Evolutionary conservation across 2,888 invertebrate genomes (phyloP).

Genomic region (Drosophila mayaguana): DNA sequence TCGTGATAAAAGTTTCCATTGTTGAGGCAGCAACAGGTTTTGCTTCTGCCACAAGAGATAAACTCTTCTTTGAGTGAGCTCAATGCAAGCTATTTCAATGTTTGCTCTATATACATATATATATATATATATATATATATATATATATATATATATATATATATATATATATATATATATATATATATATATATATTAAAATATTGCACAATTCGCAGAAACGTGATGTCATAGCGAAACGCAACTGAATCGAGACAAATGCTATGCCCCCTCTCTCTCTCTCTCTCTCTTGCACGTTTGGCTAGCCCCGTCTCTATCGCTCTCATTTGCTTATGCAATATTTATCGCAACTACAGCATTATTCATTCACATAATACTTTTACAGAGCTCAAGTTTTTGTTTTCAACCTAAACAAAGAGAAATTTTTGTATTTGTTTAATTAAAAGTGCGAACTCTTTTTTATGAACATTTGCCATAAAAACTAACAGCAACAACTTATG

Average conservation of each 20-base stretch:
- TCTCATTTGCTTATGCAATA: constrained; percentile 31
- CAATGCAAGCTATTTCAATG: constrained; percentile 14
- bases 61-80: neutral
- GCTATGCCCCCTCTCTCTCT: neutral
- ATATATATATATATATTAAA: constrained; percentile 13
- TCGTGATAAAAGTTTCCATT: constrained; percentile 26
- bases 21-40: constrained; percentile 42
- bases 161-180: constrained; percentile 15
- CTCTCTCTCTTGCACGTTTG: neutral
- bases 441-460: constrained; percentile 35
- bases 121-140: constrained; percentile 17
- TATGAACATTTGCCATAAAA: constrained; percentile 25
- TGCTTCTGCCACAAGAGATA: neutral
- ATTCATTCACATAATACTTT: constrained; percentile 18
- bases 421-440: constrained; percentile 28
- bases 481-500: constrained; percentile 3
- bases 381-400: constrained; percentile 6
- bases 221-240: constrained; percentile 44
- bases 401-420: constrained; percentile 20
- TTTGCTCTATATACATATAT: constrained; percentile 21
- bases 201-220: constrained; percentile 42
- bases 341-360: constrained; percentile 17
- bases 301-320: neutral
- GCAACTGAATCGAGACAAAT: constrained; percentile 28
- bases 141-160: constrained; percentile 17